Evolutionary conservation across 2,888 invertebrate genomes (phyloP), one percentile per base, ranked within the genome.

Genomic region (Yponomeuta cagnagella): DNA sequence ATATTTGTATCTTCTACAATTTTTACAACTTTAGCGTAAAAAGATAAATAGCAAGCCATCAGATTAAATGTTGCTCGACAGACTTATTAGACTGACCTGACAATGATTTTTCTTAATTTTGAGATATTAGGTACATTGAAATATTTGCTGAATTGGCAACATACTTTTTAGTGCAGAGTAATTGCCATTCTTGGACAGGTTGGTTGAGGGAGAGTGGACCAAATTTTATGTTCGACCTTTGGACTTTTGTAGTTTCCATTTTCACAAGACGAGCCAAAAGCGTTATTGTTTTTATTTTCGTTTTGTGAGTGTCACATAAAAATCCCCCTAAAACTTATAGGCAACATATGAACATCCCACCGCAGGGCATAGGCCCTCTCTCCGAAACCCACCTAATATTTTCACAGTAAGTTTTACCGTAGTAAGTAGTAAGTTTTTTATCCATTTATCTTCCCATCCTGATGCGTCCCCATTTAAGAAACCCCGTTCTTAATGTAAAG

Each of bases 1-100:
- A 64, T 58, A 15, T 58, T 58, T 58, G 3, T 58, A 58, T 58
- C 12, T 15, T 58, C 52, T 15, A 15, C 8, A 15, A 2, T 58
- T 58, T 43, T 58, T 58, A 58, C 52, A 58, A 58, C 52, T 58
- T 58, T 15, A 58, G 52, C 52, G 52, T 58, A 58, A 58, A 58
- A 5, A 58, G 52, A 58, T 58, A 58, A 58, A 15, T 58, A 4
- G 12, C 52, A 58, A 15, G 52, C 12, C 15, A 58, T 58, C 15
- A 58, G 2, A 52, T 15, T 58, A 4, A 58, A 58, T 58, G 6
- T 15, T 58, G 52, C 52, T 58, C 0, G 15, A 3, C 52, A 15
- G 3, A 58, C 15, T 6, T 15, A 12, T 58, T 15, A 12, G 52
- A 15, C 5, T 15, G 52, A 15, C 15, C 52, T 58, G 12, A 15